Base-by-base conservation (phyloP, 2,113 vertebrate species). In the Halichoeres trimaculatus region DNA sequence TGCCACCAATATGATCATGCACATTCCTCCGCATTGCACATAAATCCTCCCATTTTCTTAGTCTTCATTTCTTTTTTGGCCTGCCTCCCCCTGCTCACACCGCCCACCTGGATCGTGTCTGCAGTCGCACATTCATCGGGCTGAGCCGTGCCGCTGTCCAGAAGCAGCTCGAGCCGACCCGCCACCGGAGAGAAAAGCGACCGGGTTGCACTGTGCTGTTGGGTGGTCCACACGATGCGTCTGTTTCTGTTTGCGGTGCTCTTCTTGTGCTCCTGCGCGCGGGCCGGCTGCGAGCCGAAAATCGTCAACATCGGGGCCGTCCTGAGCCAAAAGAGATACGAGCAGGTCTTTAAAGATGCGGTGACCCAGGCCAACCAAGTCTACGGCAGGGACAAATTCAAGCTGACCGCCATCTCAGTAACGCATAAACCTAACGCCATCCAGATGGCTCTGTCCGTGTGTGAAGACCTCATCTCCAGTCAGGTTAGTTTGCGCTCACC, bases 401-500 rank as follows among this genome's bases (percentile, higher is more conserved):
- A 98, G 87, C 95, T 99, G 87, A 99, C 97, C 57, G 97, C 97
- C 88, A 99, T 97, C 89, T 98, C 97, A 6, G 97, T 99, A 83
- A 98, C 96, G 19, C 97, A 99, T 90, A 97, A 97, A 74, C 96
- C 95, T 86, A 99, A 98, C 83, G 97, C 97, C 78, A 99, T 99
- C 88, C 96, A 98, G 93, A 99, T 99, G 97, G 97, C 97, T 72
- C 94, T 99, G 62, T 98, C 97, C 35, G 97, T 99, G 38, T 99
- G 97, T 87, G 97, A 99, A 91, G 97, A 98, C 91, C 96, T 99
- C 90, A 98, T 99, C 95, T 98, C 96, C 86, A 95, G 95, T 91
- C 97, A 99, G 97, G 97, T 98, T 9, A 94, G 12, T 40, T 24
- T 13, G 7, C 52, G 11, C 45, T 24, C 61, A 62, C 70, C 60